Percentiles rank a stretch among this genome's conserved stretches.
Evolutionary conservation across 2,113 vertebrate genomes (phyloP).

Genomic region (Etheostoma cragini): DNA sequence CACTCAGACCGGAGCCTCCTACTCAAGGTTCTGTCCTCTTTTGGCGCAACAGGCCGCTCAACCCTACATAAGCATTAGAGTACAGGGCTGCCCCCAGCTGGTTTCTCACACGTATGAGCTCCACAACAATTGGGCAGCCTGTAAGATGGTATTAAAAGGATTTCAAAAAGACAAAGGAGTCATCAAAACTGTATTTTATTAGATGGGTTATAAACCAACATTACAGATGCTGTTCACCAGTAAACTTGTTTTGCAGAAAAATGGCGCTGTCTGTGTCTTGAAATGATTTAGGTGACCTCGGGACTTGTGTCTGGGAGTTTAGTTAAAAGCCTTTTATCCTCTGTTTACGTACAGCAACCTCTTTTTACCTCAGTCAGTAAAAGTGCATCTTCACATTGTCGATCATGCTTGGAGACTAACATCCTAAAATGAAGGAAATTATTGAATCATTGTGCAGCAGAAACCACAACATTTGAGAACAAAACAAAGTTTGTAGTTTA

Average conservation of each 20-base stretch:
- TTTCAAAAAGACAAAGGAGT: background rate
- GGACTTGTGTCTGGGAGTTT: background rate
- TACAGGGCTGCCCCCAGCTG: constrained; percentile 74
- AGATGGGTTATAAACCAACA: constrained; percentile 9
- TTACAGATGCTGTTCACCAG: constrained; percentile 3
- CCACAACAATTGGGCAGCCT: background rate
- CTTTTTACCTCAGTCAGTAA: constrained; percentile 73
- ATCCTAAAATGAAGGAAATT: constrained; percentile 72
- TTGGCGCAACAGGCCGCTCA: constrained; percentile 51
- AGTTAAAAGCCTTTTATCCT: background rate
- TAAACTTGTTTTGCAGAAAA: constrained; percentile 24
- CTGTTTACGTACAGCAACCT: constrained; percentile 78
- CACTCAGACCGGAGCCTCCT: constrained; percentile 51
- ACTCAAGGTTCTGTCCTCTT: constrained; percentile 59
- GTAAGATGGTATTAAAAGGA: background rate
- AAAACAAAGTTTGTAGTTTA: background rate
- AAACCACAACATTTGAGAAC: constrained; percentile 2
- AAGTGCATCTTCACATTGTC: constrained; percentile 79
- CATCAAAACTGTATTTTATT: constrained; percentile 48
- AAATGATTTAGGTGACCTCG: background rate
- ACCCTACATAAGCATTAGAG: constrained; percentile 20
- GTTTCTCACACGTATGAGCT: constrained; percentile 40
- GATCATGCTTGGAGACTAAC: constrained; percentile 82
- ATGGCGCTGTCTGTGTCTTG: background rate
- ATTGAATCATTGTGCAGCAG: background rate